Percentiles rank a stretch among this genome's conserved stretches.
Conservation (phyloP, 2,797 vertebrate genomes). For the Syngnathus acus region DNA sequence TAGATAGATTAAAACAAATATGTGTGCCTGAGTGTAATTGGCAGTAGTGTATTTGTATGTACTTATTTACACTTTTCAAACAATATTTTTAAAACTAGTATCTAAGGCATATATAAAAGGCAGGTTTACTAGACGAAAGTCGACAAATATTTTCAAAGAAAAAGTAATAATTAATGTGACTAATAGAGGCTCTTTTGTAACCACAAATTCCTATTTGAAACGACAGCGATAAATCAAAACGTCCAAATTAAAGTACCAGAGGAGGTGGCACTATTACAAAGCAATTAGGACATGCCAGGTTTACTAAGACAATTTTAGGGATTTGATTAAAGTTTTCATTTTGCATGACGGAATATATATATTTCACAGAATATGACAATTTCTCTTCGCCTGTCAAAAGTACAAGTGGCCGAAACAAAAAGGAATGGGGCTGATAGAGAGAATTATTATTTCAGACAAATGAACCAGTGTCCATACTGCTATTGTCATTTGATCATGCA, state of each 20-base stretch:
- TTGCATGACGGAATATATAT: not conserved
- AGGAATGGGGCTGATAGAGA: no score
- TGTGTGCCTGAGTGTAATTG: not conserved
- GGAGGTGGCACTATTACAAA: not conserved
- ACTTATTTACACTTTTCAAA: not conserved
- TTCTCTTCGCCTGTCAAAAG: not conserved
- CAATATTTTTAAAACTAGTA: not conserved
- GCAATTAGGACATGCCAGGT: not conserved
- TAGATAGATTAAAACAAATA: not conserved
- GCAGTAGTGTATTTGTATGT: not conserved
- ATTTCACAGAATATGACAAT: not conserved
- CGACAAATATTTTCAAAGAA: not conserved
- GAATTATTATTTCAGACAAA: not conserved
- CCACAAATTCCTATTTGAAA: not conserved
- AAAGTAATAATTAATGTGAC: not conserved
- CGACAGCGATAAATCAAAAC: not conserved
- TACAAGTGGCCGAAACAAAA: not conserved
- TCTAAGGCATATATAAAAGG: not conserved
- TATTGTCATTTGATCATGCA: not conserved
- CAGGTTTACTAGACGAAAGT: not conserved
- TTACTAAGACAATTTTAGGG: not conserved
- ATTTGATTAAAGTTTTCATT: not conserved
- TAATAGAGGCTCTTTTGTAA: not conserved
- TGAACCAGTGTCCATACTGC: not conserved
- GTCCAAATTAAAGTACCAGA: not conserved